These are phyloP conservation scores for Dunckerocampus dactyliophorus DNA, from an alignment of 2,113 vertebrate species.

Conservation along the genomic window DNA sequence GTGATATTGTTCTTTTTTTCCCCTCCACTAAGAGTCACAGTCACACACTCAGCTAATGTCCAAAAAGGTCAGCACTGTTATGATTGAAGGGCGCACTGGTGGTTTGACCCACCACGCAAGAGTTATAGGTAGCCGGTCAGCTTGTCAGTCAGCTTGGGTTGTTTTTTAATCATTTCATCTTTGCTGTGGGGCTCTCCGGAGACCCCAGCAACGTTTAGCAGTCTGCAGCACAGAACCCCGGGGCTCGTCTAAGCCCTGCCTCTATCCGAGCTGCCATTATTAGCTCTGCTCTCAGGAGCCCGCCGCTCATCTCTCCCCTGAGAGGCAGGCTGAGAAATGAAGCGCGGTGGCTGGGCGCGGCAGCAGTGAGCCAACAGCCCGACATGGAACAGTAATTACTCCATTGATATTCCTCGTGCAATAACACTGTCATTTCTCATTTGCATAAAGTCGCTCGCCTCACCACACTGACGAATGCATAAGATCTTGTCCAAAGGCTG, in stretches of 20 bases:
- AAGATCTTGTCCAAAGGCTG: constrained; percentile 83
- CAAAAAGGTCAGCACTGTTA: constrained; percentile 50
- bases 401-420: constrained; percentile 99
- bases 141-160: constrained; percentile 79
- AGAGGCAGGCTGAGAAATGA: constrained; percentile 95
- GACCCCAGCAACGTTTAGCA: constrained; percentile 93
- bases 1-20: constrained; percentile 16
- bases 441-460: constrained; percentile 92
- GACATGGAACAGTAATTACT: constrained; percentile 99
- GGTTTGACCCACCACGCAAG: constrained; percentile 52
- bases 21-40: constrained; percentile 23
- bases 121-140: constrained; percentile 61
- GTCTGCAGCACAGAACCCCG: constrained; percentile 92
- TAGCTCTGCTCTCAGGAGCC: constrained; percentile 98
- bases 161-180: constrained; percentile 98
- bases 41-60: constrained; percentile 44
- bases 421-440: constrained; percentile 98
- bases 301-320: constrained; percentile 85
- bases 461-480: constrained; percentile 79
- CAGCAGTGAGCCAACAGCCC: constrained; percentile 75
- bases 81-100: constrained; percentile 47
- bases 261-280: constrained; percentile 95
- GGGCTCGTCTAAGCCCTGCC: constrained; percentile 89
- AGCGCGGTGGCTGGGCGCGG: constrained; percentile 77
- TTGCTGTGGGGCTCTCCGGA: constrained; percentile 83